Base-by-base conservation (phyloP, 2,113 vertebrate species). In the Otis tarda region DNA sequence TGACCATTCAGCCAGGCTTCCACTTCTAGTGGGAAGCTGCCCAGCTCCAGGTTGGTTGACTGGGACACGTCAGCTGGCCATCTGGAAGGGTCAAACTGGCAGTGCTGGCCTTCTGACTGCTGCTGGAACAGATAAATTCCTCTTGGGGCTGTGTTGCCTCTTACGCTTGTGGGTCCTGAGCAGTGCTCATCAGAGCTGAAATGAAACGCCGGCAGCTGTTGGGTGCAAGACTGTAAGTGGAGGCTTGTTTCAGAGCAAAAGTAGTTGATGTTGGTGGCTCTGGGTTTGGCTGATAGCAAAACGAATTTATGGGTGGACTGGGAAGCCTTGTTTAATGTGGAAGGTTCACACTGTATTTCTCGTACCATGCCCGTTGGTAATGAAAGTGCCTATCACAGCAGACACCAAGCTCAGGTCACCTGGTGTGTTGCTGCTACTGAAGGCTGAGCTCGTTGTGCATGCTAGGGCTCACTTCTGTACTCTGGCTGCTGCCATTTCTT, bases 301-400 rank as follows among this genome's bases (percentile, higher is more conserved):
- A 90, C 45, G 49, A 69, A 65, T 85, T 68, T 57, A 77, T 41
- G 63, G 57, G 28, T 6, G 18, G 30, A 53, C 57, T 71, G 73
- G 60, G 69, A 83, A 92, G 64, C 45, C 41, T 80, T 60, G 33
- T 79, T 81, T 77, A 37, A 30, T 33, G 69, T 76, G 85, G 33
- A 73, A 85, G 33, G 53, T 91, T 92, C 75, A 49, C 45, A 9
- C 3, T 13, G 1, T 28, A 5, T 87, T 81, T 68, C 60, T 83
- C 0, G 0, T 61, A 61, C 59, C 2, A 0, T 47, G 22, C 43
- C 13, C 0, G 1, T 76, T 2, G 3, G 10, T 52, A 83, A 63
- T 78, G 80, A 81, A 80, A 67, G 67, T 63, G 56, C 82, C 61
- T 57, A 0, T 90, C 33, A 20, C 6, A 31, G 69, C 81, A 90